Base-by-base conservation (phyloP, 2,797 vertebrate species). In the Pristis pectinata region DNA sequence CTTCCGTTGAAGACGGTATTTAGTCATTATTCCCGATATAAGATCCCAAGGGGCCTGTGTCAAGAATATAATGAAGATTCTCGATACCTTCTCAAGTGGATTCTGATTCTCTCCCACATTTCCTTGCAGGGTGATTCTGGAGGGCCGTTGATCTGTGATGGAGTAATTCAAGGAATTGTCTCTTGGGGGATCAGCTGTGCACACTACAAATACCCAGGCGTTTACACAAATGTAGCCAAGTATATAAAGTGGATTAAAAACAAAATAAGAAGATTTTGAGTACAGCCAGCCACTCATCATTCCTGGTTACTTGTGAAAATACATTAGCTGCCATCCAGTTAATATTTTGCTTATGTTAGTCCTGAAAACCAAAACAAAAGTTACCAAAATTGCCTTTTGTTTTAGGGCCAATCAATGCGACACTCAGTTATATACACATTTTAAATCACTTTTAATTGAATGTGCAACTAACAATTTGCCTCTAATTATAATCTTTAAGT, bases 131-230 rank as follows among this genome's bases (percentile, higher is more conserved):
- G 97, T 0, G 97, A 97, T 95, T 98, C 97, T 0, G 97, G 97
- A 0, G 97, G 97, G 6, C 97, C 97, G 0, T 96, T 98, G 0
- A 94, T 97, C 94, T 98, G 97, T 95, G 95, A 96, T 1, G 97
- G 96, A 53, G 10, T 56, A 27, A 95, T 97, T 0, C 97, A 97
- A 95, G 98, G 98, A 22, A 97, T 98, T 0, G 98, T 98, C n/a
- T 98, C 97, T 10, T 98, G 98, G 98, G 97, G 97, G 13, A 97
- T 98, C 95, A 95, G 97, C 95, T 98, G 98, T 27, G 97, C 97
- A 70, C 96, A 96, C 95, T 95, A 96, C 0, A 96, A 95, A 93
- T 97, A 94, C 95, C 97, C 97, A 9, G 97, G 97, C 0, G 97
- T 98, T 95, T 98, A 98, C 96, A 97, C 97, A 74, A 97, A 95